These are phyloP conservation scores for Folsomia manolachei DNA, from an alignment of 2,888 invertebrate species.

Conservation along the genomic window DNA sequence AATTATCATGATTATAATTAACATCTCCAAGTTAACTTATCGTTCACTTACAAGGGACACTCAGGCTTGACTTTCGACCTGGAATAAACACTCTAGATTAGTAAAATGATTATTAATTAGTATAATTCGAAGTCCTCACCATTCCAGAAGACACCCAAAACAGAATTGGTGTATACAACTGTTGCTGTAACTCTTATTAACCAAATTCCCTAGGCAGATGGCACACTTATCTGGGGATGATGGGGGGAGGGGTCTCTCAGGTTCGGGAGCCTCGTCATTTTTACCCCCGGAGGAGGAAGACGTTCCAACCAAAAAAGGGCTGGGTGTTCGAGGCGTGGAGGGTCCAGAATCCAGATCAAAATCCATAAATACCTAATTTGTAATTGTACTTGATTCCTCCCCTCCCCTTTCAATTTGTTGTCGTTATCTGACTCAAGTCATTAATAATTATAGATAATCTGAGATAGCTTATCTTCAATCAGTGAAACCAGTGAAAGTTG, in stretches of 20 bases:
- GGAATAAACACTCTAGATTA: background rate
- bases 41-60: conserved; percentile 88
- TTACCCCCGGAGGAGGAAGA: conserved; percentile 14
- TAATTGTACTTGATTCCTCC: background rate
- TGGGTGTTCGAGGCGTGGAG: background rate
- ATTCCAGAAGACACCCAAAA: conserved; percentile 84
- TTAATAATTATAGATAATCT: no score
- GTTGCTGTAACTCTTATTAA: conserved; percentile 86
- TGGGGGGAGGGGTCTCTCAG: conserved; percentile 11
- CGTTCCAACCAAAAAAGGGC: no score
- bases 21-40: no score
- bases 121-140: conserved; percentile 67
- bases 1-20: no score
- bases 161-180: conserved; percentile 92
- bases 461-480: no score
- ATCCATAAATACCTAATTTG: background rate
- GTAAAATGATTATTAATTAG: background rate
- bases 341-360: background rate
- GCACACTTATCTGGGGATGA: conserved; percentile 66
- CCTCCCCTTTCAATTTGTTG: background rate
- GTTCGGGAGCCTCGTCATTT: conserved; percentile 22
- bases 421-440: no score
- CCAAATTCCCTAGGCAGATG: conserved; percentile 82
- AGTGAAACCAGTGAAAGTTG: no score
- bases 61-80: conserved; percentile 69